These are phyloP conservation scores for Pterophyllum scalare DNA, from an alignment of 2,113 vertebrate genomes.

Conservation along the genomic window DNA sequence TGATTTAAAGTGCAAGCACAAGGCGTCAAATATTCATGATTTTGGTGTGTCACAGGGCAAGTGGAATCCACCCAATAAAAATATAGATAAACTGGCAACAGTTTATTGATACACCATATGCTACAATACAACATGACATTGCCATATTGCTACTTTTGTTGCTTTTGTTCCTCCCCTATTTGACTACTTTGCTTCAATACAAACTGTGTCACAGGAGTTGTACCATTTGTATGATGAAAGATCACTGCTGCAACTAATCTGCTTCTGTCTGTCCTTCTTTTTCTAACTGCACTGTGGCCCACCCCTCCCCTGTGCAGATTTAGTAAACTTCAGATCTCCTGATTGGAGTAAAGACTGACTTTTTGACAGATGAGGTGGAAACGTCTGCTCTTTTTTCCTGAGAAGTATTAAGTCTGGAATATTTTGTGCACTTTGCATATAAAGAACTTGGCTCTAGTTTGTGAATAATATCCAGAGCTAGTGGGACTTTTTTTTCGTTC, in stretches of 20 bases:
- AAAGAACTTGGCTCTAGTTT: slow-evolving; percentile 5
- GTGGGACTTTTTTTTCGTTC: slow-evolving; percentile 7
- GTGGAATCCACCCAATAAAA: background rate
- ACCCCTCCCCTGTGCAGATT: slow-evolving; percentile 1
- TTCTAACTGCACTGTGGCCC: slow-evolving; percentile 5
- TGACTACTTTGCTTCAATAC: background rate
- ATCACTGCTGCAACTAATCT: background rate
- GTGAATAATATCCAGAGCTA: slow-evolving; percentile 6
- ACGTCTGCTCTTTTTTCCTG: slow-evolving; percentile 8
- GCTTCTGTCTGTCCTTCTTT: background rate
- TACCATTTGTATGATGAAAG: background rate
- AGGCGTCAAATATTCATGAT: background rate
- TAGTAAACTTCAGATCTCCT: background rate
- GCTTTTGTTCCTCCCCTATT: background rate
- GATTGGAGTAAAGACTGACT: background rate
- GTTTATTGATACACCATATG: background rate
- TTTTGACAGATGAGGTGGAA: slow-evolving; percentile 46
- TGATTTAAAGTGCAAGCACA: background rate
- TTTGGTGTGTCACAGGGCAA: rapidly evolving
- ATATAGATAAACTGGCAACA: background rate
- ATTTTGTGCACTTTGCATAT: slow-evolving; percentile 25
- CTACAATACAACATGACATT: no score
- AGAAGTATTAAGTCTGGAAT: slow-evolving; percentile 10
- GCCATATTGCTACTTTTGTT: background rate
- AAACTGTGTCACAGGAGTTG: background rate